phyloP scores from a whole-genome alignment of 2,888 invertebrate genomes.

The Ornithoptera alexandrae region DNA sequence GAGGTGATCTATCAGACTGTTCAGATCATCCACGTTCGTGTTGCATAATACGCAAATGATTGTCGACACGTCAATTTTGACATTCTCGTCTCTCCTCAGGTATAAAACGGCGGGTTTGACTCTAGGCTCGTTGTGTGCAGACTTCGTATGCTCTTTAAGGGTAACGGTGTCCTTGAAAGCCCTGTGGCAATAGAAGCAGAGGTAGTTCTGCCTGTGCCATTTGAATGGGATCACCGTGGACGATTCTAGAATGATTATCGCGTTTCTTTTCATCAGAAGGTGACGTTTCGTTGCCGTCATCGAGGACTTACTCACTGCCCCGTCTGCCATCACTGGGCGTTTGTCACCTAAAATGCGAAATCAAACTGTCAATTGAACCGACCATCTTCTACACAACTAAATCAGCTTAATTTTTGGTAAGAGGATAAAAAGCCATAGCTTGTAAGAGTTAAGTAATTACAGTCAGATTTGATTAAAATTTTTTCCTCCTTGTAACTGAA shows the following conservation, averaged over 20 bases:
- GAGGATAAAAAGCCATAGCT: too few relatives aligned
- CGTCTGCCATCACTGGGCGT: slow-evolving; percentile 37
- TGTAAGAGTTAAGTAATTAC: too few relatives aligned
- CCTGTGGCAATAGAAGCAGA: slow-evolving; percentile 70
- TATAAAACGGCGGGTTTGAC: slow-evolving; percentile 61
- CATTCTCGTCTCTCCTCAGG: slow-evolving; percentile 63
- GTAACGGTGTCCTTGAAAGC: slow-evolving; percentile 50
- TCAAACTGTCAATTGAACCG: slow-evolving; percentile 32
- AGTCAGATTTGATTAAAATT: too few relatives aligned
- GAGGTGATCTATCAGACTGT: slow-evolving; percentile 51
- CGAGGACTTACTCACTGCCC: slow-evolving; percentile 51
- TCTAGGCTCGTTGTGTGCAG: slow-evolving; percentile 52
- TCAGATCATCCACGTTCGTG: slow-evolving; percentile 39
- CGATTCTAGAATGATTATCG: slow-evolving; percentile 56
- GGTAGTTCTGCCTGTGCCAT: slow-evolving; percentile 68
- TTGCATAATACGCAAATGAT: slow-evolving; percentile 53
- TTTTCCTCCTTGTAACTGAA: too few relatives aligned
- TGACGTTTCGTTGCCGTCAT: slow-evolving; percentile 64
- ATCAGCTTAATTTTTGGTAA: too few relatives aligned
- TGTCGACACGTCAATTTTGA: slow-evolving; percentile 62
- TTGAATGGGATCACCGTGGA: slow-evolving; percentile 66
- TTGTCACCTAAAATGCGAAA: slow-evolving; percentile 67
- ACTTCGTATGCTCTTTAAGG: slow-evolving; percentile 64
- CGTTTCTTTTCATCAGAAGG: slow-evolving; percentile 64
- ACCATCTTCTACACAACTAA: too few relatives aligned